Evolutionary conservation across 2,797 vertebrate genomes (phyloP).

Genomic region (Acestrorhynchus altus): DNA sequence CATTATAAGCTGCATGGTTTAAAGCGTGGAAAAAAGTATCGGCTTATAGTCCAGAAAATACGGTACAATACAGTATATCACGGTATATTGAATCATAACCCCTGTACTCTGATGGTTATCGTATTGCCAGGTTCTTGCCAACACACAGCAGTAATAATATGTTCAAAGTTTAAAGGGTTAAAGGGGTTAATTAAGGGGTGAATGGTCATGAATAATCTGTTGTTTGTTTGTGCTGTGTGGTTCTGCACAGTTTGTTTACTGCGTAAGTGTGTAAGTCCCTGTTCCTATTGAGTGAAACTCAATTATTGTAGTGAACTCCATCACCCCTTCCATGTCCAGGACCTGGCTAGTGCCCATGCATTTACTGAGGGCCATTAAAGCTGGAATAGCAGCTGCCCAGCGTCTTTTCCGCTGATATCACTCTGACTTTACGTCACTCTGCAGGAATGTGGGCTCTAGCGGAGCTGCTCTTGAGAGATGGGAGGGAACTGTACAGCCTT

Average conservation of each 20-base stretch:
- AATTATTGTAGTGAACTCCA: neutral
- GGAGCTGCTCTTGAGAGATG: neutral
- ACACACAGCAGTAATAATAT: no score
- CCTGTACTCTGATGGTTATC: no score
- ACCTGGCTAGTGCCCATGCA: slow-evolving; percentile 18
- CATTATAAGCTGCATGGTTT: no score
- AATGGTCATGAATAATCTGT: neutral
- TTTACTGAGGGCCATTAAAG: slow-evolving; percentile 33
- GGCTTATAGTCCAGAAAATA: no score
- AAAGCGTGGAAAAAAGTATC: no score
- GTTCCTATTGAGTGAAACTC: neutral
- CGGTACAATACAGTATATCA: no score
- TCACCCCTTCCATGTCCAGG: neutral
- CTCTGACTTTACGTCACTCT: slow-evolving; percentile 19
- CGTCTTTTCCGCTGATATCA: slow-evolving; percentile 23
- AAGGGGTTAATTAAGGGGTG: no score
- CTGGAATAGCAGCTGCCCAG: slow-evolving; percentile 20
- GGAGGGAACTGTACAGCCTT: neutral
- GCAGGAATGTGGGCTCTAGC: neutral
- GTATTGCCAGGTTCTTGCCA: no score
- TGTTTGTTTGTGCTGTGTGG: neutral
- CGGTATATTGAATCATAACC: no score
- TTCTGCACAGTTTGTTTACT: neutral
- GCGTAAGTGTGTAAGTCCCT: neutral
- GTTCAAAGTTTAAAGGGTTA: no score